phyloP scores from a whole-genome alignment of 2,113 vertebrate genomes.

The Indicator maculatus region DNA sequence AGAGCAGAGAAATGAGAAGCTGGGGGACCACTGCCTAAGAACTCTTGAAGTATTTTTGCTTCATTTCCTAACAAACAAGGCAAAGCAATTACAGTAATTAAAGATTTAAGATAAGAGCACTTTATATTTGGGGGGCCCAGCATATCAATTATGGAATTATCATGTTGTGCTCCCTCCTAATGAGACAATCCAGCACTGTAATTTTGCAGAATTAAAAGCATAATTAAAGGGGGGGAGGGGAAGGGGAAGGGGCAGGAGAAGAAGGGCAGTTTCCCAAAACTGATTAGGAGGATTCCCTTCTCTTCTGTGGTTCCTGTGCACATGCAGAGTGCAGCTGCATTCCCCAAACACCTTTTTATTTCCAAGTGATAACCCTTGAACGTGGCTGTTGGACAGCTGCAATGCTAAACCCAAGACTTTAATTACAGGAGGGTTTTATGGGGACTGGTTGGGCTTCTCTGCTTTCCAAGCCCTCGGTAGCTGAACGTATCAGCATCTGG shows the following conservation, averaged over 20 bases:
- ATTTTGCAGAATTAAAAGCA: not conserved
- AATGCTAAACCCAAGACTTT: not conserved
- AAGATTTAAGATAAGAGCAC: conserved; percentile 55
- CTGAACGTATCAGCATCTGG: not conserved
- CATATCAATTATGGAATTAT: not conserved
- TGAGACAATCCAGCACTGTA: not conserved
- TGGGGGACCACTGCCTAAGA: not conserved
- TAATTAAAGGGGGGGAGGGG: conserved; percentile 8
- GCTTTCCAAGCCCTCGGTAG: not conserved
- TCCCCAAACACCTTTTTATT: not conserved
- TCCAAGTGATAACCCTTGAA: not conserved
- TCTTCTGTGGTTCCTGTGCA: not conserved
- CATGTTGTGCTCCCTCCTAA: conserved; percentile 3
- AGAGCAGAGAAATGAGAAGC: not conserved
- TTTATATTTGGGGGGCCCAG: conserved; percentile 35
- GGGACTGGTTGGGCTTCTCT: not conserved
- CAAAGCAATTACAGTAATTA: conserved; percentile 58
- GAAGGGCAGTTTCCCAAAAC: not conserved
- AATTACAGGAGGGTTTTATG: conserved; percentile 21
- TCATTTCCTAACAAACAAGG: conserved; percentile 32
- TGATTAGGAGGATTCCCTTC: not conserved
- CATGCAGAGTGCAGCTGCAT: not conserved
- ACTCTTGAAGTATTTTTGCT: not conserved
- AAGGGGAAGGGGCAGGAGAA: not conserved
- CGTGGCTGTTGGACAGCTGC: not conserved